Evolutionary conservation across 2,797 vertebrate genomes (phyloP).

Genomic region (Petrocephalus sullivani): DNA sequence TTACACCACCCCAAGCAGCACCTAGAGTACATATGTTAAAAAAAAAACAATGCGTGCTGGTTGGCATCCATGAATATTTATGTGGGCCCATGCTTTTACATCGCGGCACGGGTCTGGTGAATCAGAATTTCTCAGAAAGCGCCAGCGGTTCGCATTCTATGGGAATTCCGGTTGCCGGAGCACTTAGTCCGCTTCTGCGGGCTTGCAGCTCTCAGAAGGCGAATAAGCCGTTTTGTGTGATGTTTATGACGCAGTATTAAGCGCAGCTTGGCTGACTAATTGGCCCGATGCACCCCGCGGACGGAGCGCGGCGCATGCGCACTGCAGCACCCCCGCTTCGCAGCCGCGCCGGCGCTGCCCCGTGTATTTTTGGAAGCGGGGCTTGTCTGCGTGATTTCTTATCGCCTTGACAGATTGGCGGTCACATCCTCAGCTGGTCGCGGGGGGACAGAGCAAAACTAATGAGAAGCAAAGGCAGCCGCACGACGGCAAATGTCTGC

Average conservation of each 20-base stretch:
- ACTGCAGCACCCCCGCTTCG: background rate
- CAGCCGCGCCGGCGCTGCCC: background rate
- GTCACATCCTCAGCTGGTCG: slow-evolving; percentile 28
- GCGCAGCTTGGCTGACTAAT: background rate
- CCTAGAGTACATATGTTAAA: background rate
- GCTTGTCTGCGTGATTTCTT: slow-evolving; percentile 28
- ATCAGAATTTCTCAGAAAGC: background rate
- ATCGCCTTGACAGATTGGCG: slow-evolving; percentile 35
- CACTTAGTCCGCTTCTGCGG: background rate
- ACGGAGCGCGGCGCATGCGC: background rate
- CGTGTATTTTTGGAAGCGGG: slow-evolving; percentile 16
- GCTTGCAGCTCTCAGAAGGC: background rate
- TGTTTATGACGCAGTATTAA: background rate
- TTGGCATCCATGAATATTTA: slow-evolving; percentile 23
- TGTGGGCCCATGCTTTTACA: slow-evolving; percentile 30
- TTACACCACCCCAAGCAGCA: background rate
- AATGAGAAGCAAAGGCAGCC: slow-evolving; percentile 16
- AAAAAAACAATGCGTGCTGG: background rate
- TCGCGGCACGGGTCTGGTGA: background rate
- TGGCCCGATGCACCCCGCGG: background rate
- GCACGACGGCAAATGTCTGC: background rate
- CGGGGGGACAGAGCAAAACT: slow-evolving; percentile 21
- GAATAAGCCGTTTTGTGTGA: background rate
- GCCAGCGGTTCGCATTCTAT: background rate
- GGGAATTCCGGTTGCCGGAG: background rate